Base-by-base conservation (phyloP, 2,113 vertebrate species). In the Colinus virginianus region DNA sequence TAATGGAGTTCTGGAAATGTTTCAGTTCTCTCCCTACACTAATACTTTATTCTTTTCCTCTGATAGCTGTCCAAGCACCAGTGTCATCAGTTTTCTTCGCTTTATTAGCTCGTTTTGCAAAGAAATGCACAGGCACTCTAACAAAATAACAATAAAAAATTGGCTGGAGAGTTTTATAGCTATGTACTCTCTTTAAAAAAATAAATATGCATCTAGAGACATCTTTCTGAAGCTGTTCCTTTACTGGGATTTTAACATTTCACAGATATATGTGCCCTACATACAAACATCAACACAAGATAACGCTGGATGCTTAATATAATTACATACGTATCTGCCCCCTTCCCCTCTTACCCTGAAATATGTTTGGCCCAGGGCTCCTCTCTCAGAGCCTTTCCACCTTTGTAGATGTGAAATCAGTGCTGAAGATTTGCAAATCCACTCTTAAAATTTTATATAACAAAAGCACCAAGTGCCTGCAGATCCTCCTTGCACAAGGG, bases 1-100 rank as follows among this genome's bases (percentile, higher is more conserved):
- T 97, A 96, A 97, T 97, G 96, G 94, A 94, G 96, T 88, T 93
- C 91, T 97, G 96, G 96, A 97, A 96, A 88, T 80, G 93, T 95
- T 96, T 97, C 96, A 95, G 94, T 90, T 96, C 89, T 96, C 76
- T 96, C 94, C 43, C 89, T 88, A 86, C 91, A 91, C 96, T 90
- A 92, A 84, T 95, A 96, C 66, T 93, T 95, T 90, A 86, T 95
- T 94, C 55, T 95, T 83, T 94, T 88, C 74, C 93, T 95, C 93
- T 95, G 92, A 95, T 96, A 94, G 85, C 85, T 95, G 89, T 95
- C 94, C 92, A 94, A 94, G 92, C 82, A 94, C 56, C 70, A 86
- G 74, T 91, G 85, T 92, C 95, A 94, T 95, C 90, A 90, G 90
- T 92, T 95, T 95, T 88, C 63, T 92, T 88, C 91, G 88, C 72